These are phyloP conservation scores for Clytia hemisphaerica DNA, from an alignment of 30 jellyfish, hydroid and myxozoan genomes.

Conservation along the genomic window DNA sequence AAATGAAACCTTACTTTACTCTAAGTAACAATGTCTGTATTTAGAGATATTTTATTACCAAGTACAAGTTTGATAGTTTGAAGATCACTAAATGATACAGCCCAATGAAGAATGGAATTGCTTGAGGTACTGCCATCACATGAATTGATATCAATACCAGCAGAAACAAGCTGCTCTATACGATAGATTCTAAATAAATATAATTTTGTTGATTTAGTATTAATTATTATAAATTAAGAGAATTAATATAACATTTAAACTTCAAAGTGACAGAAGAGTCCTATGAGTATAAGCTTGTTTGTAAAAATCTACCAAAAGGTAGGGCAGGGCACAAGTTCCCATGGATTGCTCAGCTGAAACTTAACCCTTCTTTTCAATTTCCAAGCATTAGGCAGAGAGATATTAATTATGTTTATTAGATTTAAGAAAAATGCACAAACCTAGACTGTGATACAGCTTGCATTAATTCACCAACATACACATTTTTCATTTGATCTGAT, in stretches of 20 bases:
- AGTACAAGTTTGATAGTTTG: conserved; percentile 50
- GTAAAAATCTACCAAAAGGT: no score
- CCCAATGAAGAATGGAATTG: conserved; percentile 92
- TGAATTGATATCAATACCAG: conserved; percentile 81
- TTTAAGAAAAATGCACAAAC: conserved; percentile 31
- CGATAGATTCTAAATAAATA: conserved; percentile 55
- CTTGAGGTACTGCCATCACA: conserved; percentile 89
- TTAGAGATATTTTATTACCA: conserved; percentile 34
- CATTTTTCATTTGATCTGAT: conserved; percentile 56
- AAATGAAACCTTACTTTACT: no score
- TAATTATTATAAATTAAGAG: no score
- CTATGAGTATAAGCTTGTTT: no score
- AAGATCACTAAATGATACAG: conserved; percentile 76
- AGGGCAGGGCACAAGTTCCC: no score
- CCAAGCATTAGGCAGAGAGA: background rate
- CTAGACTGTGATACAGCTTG: conserved; percentile 96
- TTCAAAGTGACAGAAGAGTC: no score
- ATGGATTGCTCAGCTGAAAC: no score
- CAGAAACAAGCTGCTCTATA: conserved; percentile 62
- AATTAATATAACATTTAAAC: no score
- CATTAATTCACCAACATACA: conserved; percentile 86
- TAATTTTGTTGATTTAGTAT: no score
- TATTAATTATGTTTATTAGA: background rate
- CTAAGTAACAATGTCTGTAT: no score
- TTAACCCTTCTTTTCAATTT: no score